Base-by-base conservation (phyloP, 2,797 vertebrate species). In the Anolis apletophallus region DNA sequence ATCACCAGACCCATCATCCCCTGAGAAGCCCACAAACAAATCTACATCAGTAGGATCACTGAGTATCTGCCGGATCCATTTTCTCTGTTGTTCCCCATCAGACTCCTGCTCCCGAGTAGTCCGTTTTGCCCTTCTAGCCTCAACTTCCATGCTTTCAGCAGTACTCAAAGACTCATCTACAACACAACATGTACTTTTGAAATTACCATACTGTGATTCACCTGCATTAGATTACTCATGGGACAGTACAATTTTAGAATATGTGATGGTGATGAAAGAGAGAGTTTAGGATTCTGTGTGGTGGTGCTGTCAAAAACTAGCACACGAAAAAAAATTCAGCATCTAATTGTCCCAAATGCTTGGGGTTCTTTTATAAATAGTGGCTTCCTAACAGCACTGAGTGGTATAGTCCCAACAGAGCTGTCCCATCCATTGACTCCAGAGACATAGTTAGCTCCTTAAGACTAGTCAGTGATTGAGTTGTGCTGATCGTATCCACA, bases 391-490 rank as follows among this genome's bases (percentile, higher is more conserved):
- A 7, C 13, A 34, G 13, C 59, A 50, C 14, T 6, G 50, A 34
- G 19, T 64, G 72, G 5, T 52, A 19, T 50, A 55, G 2, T 68
- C 50, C 74, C 83, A 78, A 36, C 32, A 77, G n/a, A 32, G 4
- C 46, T 55, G 3, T 21, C 12, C 12, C 59, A 76, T 19, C 5
- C 23, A 6, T 21, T 32, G 55, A 17, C 8, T 86, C 34, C 1
- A 13, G 50, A 29, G 76, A 19, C 36, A 2, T 36, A 3, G 2
- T 29, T 76, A 54, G 12, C 29, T 54, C 57, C 84, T 34, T 94
- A 92, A 92, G 94, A 93, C 94, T 95, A 96, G 96, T 96, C 61
- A 96, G 95, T 96, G 97, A 97, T 94, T 96, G 97, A 98, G 97
- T 97, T 97, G 93, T 94, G 93, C 95, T 93, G 97, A 97, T 97